Evolutionary conservation across 2,113 vertebrate genomes (phyloP), one percentile per base, ranked within the genome.

Genomic region (Datnioides undecimradiatus): DNA sequence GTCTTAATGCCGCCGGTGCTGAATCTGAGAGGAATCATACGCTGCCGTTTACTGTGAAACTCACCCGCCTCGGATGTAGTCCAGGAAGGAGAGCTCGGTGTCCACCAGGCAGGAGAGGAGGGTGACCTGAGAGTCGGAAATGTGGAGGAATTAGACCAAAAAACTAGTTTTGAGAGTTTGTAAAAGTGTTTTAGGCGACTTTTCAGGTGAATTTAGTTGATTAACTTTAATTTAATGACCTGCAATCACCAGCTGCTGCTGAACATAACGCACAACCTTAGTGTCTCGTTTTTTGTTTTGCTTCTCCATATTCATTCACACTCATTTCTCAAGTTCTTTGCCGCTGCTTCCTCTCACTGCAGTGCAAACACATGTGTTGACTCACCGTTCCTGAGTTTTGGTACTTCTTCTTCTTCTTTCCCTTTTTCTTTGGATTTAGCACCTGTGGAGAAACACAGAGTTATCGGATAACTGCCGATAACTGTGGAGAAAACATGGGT

Each of bases 11-110:
- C 14, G 48, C 36, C 29, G 46, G 11, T 19, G 5, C 40, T 19
- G 45, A 12, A 68, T 73, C 36, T 52, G 21, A 9, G 65, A 36
- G 54, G 8, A 58, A 55, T 52, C 62, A 38, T 16, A 25, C 2
- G 57, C 38, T 14, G 29, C 14, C 33, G 29, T 16, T 45, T 40
- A 25, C 3, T 25, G 55, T 54, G 82, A 78, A 78, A 96, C 97
- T 95, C 90, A 99, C 98, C 98, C 98, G 94, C 98, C 98, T 94
- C 97, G 96, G 93, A 99, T 99, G 92, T 97, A 99, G 94, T 99
- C 98, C 88, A 99, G 95, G 93, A 99, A 99, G 84, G 98, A 98
- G 86, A 98, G 96, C 93, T 99, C 98, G 16, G 96, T 97, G 95
- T 99, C 97, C 89, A 99, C 96, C 90, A 98, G 92, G 94, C 98